Base-by-base conservation (phyloP, 2,797 vertebrate genomes). In the Tarsius wallacei region DNA sequence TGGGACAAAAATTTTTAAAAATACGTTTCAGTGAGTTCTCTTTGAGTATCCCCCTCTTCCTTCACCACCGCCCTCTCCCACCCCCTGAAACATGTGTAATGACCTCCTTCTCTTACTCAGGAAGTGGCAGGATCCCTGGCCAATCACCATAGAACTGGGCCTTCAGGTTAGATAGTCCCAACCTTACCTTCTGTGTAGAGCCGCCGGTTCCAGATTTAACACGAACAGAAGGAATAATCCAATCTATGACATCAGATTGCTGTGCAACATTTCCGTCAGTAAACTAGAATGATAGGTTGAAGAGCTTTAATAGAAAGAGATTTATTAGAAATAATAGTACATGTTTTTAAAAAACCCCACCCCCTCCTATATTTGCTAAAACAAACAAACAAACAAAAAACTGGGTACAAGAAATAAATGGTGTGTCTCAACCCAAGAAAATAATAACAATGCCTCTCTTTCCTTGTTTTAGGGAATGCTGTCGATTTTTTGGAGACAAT, bases 401-500 rank as follows among this genome's bases (percentile, higher is more conserved):
- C 24, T 53, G 71, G 22, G 14, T 51, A 1, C 63, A 83, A 55
- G 61, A 11, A 63, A 47, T 36, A 57, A 59, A 33, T 59, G 84
- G 9, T 77, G 33, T 36, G 93, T 91, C 90, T 80, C 64, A 81
- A 66, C 87, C 94, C 96, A 63, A 66, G 55, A 93, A 42, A 57
- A 36, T 98, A 98, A 93, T 98, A 98, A 99, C 8, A 1, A 83
- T 98, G 98, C 97, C 92, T 98, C 98, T 98, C 97, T 98, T 96
- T 98, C 97, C 98, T 98, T 98, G 91, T 98, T 99, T 93, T 98
- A 99, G 99, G 99, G 99, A 99, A 98, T 99, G 99, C 98, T 99
- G 99, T 98, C 99, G 99, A 94, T 99, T 99, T 99, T 99, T 99
- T 94, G 99, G 99, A 98, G 99, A 99, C 61, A 99, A 99, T 71